Evolutionary conservation across 2,888 invertebrate species (phyloP).

Genomic region (Nomada fucata): DNA sequence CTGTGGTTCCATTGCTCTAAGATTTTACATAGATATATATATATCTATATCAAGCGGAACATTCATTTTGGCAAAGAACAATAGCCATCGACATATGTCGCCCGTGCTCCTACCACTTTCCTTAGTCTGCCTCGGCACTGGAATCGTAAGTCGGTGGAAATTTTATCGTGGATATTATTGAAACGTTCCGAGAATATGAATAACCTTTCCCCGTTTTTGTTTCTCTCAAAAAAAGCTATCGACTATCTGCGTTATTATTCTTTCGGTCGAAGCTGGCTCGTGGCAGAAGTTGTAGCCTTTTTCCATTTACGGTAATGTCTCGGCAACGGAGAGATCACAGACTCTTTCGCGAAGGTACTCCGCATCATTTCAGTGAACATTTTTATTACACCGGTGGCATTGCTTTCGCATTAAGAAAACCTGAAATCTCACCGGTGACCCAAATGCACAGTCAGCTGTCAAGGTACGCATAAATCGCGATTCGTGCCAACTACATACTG

Average conservation of each 20-base stretch:
- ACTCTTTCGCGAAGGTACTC: conserved; percentile 63
- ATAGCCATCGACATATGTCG: no score
- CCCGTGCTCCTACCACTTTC: no score
- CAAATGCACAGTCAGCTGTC: conserved; percentile 71
- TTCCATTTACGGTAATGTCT: conserved; percentile 73
- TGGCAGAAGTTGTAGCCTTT: conserved; percentile 51
- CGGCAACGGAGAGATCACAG: conserved; percentile 53
- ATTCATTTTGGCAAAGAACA: no score
- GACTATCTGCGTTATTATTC: not conserved
- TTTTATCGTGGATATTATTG: not conserved
- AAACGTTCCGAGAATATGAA: no score
- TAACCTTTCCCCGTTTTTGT: not conserved
- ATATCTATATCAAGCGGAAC: no score
- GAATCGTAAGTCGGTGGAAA: not conserved
- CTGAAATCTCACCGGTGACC: conserved; percentile 72
- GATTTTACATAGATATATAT: no score
- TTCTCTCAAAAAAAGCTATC: not conserved
- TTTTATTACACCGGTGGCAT: conserved; percentile 72
- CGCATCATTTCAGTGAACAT: conserved; percentile 70
- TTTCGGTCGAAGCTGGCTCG: not conserved
- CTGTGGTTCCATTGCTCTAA: no score
- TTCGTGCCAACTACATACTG: conserved; percentile 36
- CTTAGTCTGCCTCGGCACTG: not conserved
- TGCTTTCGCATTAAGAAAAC: conserved; percentile 66
- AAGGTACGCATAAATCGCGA: conserved; percentile 69